These are phyloP conservation scores for Myotis myotis DNA, from an alignment of 2,797 vertebrate species.

Conservation along the genomic window DNA sequence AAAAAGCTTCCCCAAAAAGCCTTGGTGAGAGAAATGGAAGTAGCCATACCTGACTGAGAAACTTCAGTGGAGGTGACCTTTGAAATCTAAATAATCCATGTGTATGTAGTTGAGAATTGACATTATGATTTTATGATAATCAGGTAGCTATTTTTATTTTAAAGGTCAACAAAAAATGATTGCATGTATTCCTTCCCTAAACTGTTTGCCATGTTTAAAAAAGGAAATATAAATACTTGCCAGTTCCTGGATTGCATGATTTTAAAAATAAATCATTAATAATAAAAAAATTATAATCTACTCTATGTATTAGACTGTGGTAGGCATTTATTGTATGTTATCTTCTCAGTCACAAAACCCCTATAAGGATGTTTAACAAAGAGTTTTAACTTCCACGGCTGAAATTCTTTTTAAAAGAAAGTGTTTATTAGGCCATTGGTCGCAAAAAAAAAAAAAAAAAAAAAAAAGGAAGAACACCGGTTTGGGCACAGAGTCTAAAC, in stretches of 20 bases:
- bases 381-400: background rate
- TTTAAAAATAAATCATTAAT: slow-evolving; percentile 20
- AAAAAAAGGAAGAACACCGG: background rate
- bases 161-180: slow-evolving; percentile 32
- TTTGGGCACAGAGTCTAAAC: background rate
- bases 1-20: background rate
- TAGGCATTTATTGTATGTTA: background rate
- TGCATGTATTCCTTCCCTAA: background rate
- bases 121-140: background rate
- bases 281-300: background rate
- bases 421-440: background rate
- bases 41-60: background rate
- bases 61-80: background rate
- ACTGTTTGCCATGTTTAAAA: slow-evolving; percentile 21
- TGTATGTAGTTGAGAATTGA: slow-evolving; percentile 13
- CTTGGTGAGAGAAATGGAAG: slow-evolving; percentile 10
- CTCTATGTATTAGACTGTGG: background rate
- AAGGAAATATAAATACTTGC: background rate
- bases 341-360: background rate
- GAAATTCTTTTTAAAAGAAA: background rate
- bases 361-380: background rate
- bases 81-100: background rate
- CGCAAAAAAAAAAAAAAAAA: too few relatives aligned
- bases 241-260: background rate
- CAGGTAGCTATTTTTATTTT: slow-evolving; percentile 47